These are phyloP conservation scores for Sclerodermus sp. DNA, from an alignment of 2,888 invertebrate genomes.

Conservation along the genomic window DNA sequence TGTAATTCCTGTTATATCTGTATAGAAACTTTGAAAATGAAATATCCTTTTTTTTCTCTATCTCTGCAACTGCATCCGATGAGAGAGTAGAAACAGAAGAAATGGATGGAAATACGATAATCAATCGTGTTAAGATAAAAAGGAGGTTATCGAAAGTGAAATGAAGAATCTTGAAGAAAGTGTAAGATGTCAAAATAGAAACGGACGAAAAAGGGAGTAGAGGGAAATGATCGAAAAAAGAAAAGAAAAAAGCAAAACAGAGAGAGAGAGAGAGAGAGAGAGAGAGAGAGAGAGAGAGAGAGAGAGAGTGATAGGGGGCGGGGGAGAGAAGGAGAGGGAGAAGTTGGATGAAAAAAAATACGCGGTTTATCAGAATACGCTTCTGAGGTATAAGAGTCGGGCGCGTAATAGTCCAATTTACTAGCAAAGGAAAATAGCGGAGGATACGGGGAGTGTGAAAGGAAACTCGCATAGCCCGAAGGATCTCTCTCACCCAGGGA, in stretches of 20 bases:
- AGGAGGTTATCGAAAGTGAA: not conserved
- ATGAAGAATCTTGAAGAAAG: conserved; percentile 1
- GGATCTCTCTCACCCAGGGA: not conserved
- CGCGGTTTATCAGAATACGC: conserved; percentile 29
- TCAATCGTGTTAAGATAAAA: no score
- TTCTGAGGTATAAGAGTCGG: conserved; percentile 19
- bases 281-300: not conserved
- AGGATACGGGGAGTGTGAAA: conserved; percentile 20
- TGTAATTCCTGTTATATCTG: no score
- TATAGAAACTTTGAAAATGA: no score
- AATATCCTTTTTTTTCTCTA: no score
- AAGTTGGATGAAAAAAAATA: conserved; percentile 27
- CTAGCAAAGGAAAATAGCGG: conserved; percentile 46
- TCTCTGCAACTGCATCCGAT: no score
- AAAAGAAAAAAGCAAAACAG: no score
- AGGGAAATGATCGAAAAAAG: not conserved
- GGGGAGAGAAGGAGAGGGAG: not conserved
- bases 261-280: conserved; percentile 14
- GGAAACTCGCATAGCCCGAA: conserved; percentile 5
- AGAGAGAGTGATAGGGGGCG: conserved; percentile 8
- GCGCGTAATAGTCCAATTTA: conserved; percentile 50
- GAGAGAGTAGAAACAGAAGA: no score
- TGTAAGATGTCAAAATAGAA: conserved; percentile 3
- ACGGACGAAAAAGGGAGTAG: conserved; percentile 2
- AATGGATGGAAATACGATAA: no score